Conservation (phyloP, 2,113 vertebrate species). For the Oplegnathus fasciatus region DNA sequence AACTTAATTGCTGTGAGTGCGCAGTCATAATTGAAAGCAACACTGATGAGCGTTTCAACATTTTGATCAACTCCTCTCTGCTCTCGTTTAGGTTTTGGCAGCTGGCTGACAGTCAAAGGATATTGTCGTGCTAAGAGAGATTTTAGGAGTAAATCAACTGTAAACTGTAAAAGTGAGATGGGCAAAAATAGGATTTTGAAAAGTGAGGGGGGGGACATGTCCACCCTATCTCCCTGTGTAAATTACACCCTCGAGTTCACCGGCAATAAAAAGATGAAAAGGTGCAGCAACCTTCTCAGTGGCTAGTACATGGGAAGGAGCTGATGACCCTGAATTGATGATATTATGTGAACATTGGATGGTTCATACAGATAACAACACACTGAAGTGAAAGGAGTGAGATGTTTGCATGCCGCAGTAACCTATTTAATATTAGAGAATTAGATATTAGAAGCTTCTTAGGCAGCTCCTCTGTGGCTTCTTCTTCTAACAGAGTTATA, state of each 20-base stretch:
- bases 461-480: not conserved
- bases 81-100: conserved; percentile 12
- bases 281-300: not conserved
- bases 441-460: conserved; percentile 5
- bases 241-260: not conserved
- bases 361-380: not conserved
- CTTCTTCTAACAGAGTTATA: not conserved
- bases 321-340: not conserved
- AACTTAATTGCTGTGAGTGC: conserved; percentile 24
- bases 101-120: conserved; percentile 8
- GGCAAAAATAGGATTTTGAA: conserved; percentile 23
- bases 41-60: conserved; percentile 1
- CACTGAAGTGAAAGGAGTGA: not conserved
- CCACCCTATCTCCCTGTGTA: not conserved
- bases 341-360: not conserved
- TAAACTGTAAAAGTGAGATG: conserved; percentile 18
- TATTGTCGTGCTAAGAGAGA: not conserved
- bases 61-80: conserved; percentile 8
- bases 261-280: not conserved
- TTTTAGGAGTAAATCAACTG: conserved; percentile 17
- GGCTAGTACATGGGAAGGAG: not conserved
- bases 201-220: not conserved
- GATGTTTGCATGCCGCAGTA: not conserved
- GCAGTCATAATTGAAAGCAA: conserved; percentile 22
- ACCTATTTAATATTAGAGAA: not conserved